Conservation (phyloP, 53 echinoderm and acorn worm genomes). For the Holothuria scabra region DNA sequence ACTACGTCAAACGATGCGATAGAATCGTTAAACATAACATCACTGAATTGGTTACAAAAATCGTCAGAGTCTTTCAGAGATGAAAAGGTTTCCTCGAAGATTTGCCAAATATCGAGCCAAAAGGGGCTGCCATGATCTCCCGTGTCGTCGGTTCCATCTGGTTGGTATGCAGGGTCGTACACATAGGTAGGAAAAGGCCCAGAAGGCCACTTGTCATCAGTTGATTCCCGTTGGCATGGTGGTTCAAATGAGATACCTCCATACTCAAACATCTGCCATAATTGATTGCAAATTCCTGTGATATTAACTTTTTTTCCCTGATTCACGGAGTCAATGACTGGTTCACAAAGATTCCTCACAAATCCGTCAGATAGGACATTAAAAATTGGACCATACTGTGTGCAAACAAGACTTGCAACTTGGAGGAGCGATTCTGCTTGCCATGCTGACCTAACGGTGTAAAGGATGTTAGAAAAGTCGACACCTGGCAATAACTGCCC, state of each 20-base stretch:
- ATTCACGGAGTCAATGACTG: constrained; percentile 14
- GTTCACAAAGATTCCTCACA: constrained; percentile 13
- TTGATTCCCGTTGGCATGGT: neutral
- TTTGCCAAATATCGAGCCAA: constrained; percentile 8
- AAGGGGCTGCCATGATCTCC: neutral
- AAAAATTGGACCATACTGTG: constrained; percentile 4
- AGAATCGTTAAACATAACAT: constrained; percentile 11
- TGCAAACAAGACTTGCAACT: constrained; percentile 13
- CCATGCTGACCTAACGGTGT: constrained; percentile 27
- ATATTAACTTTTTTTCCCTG: neutral
- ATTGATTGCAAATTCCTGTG: neutral
- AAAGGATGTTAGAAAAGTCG: neutral
- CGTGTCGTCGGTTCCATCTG: no score
- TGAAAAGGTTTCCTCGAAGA: neutral
- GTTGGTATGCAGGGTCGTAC: no score
- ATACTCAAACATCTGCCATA: neutral
- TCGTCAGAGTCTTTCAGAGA: neutral
- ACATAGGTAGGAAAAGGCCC: neutral
- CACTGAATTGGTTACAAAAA: constrained; percentile 5
- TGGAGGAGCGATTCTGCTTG: constrained; percentile 1
- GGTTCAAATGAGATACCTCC: neutral
- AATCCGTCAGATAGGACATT: constrained; percentile 25
- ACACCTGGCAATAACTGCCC: constrained; percentile 20
- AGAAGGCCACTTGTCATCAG: neutral
- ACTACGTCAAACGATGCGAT: constrained; percentile 7